Conservation (phyloP, 2,113 vertebrate genomes). For the Trematocara variabile region DNA sequence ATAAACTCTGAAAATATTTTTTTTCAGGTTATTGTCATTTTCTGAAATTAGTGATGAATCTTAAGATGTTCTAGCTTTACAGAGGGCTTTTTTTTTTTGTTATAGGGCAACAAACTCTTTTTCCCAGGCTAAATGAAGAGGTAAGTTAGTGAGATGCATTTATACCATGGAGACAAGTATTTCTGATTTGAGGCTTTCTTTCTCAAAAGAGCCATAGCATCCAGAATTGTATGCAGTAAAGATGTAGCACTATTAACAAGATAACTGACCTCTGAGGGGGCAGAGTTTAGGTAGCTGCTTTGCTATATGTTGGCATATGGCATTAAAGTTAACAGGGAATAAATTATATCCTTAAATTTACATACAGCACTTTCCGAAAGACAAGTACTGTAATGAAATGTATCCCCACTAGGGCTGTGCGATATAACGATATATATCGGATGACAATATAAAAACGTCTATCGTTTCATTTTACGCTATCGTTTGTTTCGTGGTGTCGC, state of each 20-base stretch:
- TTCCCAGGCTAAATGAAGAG: neutral
- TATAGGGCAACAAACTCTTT: neutral
- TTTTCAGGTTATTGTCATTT: neutral
- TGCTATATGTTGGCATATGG: neutral
- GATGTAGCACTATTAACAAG: neutral
- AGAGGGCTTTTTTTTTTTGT: neutral
- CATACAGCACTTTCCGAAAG: neutral
- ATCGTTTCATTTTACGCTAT: neutral
- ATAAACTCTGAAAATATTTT: neutral
- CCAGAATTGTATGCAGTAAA: neutral
- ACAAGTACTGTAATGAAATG: neutral
- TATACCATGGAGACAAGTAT: neutral
- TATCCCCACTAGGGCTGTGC: neutral
- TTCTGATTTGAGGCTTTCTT: neutral
- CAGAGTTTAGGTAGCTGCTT: neutral
- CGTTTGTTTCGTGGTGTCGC: fast-evolving
- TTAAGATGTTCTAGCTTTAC: neutral
- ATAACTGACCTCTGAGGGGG: neutral
- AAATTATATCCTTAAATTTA: neutral
- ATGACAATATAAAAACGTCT: neutral
- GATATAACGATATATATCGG: neutral
- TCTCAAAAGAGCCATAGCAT: neutral
- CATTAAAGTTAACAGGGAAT: neutral
- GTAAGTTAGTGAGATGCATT: neutral
- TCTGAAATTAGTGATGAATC: neutral